Evolutionary conservation across 1,140 invertebrate genomes (phyloP).

Genomic region (Monomorium pharaonis): DNA sequence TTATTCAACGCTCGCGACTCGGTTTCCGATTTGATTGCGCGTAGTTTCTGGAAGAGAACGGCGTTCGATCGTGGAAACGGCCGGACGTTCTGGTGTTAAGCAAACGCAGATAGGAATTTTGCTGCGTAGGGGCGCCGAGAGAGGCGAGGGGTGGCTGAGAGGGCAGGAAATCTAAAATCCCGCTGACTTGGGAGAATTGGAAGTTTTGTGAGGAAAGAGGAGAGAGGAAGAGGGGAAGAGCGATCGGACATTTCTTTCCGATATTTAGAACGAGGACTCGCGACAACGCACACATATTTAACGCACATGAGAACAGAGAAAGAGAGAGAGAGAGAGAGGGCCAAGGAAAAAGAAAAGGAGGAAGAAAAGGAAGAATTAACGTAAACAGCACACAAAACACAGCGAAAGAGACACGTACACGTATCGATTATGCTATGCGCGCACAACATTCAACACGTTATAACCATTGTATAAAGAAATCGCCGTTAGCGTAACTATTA

Average conservation of each 20-base stretch:
- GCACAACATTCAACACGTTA: conserved; percentile 43
- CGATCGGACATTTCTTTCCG: conserved; percentile 1
- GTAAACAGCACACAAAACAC: conserved; percentile 8
- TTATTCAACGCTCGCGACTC: conserved; percentile 26
- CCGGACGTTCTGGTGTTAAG: conserved; percentile 35
- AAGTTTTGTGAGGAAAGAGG: background rate
- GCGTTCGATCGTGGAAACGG: conserved; percentile 27
- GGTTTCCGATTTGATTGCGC: conserved; percentile 19
- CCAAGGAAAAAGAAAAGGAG: background rate
- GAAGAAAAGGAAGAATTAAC: background rate
- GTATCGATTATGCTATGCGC: conserved; percentile 46
- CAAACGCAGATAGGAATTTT: conserved; percentile 19
- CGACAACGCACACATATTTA: conserved; percentile 42
- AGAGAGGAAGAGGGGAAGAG: background rate
- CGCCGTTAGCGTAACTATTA: conserved; percentile 33
- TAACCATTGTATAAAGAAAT: conserved; percentile 47
- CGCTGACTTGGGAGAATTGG: background rate
- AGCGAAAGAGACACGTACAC: conserved; percentile 18
- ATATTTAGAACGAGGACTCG: conserved; percentile 30
- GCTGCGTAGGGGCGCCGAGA: too few species aligned
- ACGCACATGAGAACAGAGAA: conserved; percentile 23
- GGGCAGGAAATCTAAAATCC: background rate
- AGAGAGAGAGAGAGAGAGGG: too few species aligned
- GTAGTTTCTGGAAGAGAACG: background rate
- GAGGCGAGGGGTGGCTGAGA: background rate